phyloP scores from a whole-genome alignment of 92 coral and sea anemone species.

The Siderastrea radians region DNA sequence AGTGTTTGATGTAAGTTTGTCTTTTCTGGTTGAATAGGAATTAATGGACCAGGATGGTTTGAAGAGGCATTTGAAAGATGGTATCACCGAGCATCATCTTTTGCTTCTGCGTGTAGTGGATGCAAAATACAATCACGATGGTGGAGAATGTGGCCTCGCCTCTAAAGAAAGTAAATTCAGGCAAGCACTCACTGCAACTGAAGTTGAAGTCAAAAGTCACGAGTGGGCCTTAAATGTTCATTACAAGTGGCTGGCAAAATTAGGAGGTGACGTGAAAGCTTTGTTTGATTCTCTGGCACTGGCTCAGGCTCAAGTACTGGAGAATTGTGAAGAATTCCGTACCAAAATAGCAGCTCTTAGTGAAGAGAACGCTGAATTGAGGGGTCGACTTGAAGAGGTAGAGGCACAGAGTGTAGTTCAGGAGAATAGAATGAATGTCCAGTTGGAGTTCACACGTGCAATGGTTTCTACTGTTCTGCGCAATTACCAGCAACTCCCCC shows the following conservation, averaged over 20 bases:
- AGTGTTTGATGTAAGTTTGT: not conserved
- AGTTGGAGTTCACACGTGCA: not conserved
- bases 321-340: not conserved
- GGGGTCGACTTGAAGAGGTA: not conserved
- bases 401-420: not conserved
- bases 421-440: not conserved
- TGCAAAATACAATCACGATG: not conserved
- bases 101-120: not conserved
- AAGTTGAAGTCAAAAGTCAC: not conserved
- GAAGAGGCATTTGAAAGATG: not conserved
- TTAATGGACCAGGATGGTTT: not conserved
- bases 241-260: not conserved
- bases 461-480: not conserved
- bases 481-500: not conserved
- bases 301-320: not conserved
- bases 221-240: not conserved
- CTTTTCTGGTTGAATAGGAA: not conserved
- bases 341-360: not conserved
- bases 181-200: conserved; percentile 7
- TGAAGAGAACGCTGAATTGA: not conserved
- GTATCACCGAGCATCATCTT: not conserved
- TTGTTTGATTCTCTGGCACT: not conserved
- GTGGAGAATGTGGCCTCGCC: not conserved
- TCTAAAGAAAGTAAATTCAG: not conserved
- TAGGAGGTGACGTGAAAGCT: not conserved